Conservation (phyloP, 2,797 vertebrate genomes). For the Bradypodion ventrale region DNA sequence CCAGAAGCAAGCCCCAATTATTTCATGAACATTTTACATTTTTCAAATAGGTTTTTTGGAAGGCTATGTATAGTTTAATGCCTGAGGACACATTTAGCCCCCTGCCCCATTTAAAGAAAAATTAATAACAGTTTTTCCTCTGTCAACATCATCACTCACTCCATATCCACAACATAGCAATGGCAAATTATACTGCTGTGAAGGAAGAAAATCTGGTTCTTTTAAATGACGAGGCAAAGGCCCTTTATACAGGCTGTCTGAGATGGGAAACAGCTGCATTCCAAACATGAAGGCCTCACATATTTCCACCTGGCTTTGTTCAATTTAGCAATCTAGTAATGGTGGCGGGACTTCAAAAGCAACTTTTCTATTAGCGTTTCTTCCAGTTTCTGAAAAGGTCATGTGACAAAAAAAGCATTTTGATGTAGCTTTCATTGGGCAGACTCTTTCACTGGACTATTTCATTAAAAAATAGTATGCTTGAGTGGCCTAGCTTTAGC, state of each 20-base stretch:
- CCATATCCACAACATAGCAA: not conserved
- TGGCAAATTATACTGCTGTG: not conserved
- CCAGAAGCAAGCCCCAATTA: no score
- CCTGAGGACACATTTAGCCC: no score
- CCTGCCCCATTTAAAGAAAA: not conserved
- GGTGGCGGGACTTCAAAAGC: conserved; percentile 47
- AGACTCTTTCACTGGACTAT: not conserved
- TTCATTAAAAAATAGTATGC: conserved; percentile 42
- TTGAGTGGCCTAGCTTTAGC: not conserved
- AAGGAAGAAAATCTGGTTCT: not conserved
- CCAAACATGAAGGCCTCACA: not conserved
- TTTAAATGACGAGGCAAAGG: not conserved
- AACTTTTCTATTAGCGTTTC: conserved; percentile 38
- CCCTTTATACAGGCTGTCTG: conserved; percentile 31
- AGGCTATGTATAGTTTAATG: not conserved
- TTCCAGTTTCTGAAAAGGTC: conserved; percentile 53
- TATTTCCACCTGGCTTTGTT: conserved; percentile 21
- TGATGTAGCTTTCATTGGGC: conserved; percentile 3
- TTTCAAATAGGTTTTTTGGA: not conserved
- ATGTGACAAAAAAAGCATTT: conserved; percentile 43
- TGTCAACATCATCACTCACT: not conserved
- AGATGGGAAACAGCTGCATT: conserved; percentile 38
- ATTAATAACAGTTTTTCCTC: not conserved
- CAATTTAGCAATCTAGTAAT: conserved; percentile 29
- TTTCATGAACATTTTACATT: not conserved